Evolutionary conservation across 2,888 invertebrate genomes (phyloP), one percentile per base, ranked within the genome.

Genomic region (Andrena trimmerana): DNA sequence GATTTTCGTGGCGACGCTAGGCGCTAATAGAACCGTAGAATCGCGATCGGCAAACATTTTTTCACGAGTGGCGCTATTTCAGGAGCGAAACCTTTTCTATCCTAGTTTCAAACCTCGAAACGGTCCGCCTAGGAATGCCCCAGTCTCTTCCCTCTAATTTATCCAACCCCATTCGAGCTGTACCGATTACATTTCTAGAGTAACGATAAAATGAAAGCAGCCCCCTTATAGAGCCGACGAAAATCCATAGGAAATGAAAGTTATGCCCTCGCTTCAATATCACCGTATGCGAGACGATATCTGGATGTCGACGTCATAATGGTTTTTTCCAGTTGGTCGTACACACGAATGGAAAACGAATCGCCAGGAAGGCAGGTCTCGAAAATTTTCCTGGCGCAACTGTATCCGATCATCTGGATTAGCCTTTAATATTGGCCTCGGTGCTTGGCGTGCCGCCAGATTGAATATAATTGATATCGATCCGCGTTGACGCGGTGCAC

Each of bases 371-470:
- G 48, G 69, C 75, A 70, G 80, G 84, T 81, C 87, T 33, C 63
- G 48, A 66, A 74, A 77, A 74, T 85, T 87, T 75, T 73, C 79
- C 81, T 50, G 69, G 29, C 66, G 74, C 69, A 60, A 60, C 79
- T 60, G 57, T 69, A 75, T 72, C 72, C 79, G 87, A 87, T 87
- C 81, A 87, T 81, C 87, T 81, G 83, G 86, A 87, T 87, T 83
- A 86, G 75, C 83, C 77, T 83, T 75, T 79, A 82, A 87, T 87
- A 83, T 76, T 75, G 81, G 77, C 73, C 72, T 31, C 68, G 71
- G 71, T 66, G 83, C 70, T 83, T 84, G 84, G 83, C 84, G 24
- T 62, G 62, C 66, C 52, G 84, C 84, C 84, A 85, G 80, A 84
- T 80, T 80, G 80, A 84, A 84, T 83, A 84, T 84, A 84, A 84